Conservation (phyloP, 1,140 invertebrate genomes). For the Ceratosolen solmsi region DNA sequence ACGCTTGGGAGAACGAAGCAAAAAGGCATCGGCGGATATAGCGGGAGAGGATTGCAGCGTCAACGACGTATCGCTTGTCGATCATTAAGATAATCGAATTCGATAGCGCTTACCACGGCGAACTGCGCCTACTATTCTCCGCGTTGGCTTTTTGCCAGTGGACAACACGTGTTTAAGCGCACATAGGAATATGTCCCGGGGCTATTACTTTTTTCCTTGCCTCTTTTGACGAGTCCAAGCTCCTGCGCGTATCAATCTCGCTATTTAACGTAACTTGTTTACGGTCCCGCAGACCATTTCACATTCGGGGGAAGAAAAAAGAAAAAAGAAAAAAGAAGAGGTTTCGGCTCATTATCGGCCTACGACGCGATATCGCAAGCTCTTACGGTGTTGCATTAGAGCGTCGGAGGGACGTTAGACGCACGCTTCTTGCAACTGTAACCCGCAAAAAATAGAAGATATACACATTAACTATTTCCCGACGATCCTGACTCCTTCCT, state of each 20-base stretch:
- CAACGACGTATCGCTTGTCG: slow-evolving; percentile 45
- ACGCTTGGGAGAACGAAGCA: neutral
- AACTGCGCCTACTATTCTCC: slow-evolving; percentile 9
- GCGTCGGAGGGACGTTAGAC: too few relatives aligned
- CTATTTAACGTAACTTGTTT: slow-evolving; percentile 15
- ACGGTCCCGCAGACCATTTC: too few relatives aligned
- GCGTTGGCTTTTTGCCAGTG: neutral
- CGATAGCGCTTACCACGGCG: slow-evolving; percentile 21
- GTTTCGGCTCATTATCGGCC: too few relatives aligned
- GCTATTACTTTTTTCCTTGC: neutral
- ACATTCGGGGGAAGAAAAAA: too few relatives aligned
- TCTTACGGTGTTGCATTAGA: too few relatives aligned
- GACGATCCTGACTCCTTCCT: too few relatives aligned
- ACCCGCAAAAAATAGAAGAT: too few relatives aligned
- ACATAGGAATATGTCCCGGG: neutral
- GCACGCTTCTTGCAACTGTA: too few relatives aligned
- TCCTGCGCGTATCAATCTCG: slow-evolving; percentile 2
- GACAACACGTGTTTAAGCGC: slow-evolving; percentile 5
- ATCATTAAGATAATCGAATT: slow-evolving; percentile 41
- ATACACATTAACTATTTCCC: too few relatives aligned
- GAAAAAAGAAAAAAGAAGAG: too few relatives aligned
- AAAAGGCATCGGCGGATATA: neutral
- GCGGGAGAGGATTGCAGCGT: neutral
- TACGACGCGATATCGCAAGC: too few relatives aligned
- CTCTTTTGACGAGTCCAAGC: neutral